Base-by-base conservation (phyloP, 2,888 invertebrate species). In the Esperia sulphurella region DNA sequence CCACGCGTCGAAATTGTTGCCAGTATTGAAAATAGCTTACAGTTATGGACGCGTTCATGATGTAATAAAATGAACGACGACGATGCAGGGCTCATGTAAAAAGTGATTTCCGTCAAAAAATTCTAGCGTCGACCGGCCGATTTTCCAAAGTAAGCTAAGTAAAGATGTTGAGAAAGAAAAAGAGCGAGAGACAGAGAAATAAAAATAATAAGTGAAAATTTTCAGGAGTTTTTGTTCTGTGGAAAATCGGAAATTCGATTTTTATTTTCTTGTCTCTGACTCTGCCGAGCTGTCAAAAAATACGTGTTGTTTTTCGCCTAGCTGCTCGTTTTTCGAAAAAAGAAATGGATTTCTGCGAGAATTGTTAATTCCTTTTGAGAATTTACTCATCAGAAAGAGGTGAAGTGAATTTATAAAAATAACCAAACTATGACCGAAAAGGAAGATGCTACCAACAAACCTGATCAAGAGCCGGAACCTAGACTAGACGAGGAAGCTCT, bases 371-470 rank as follows among this genome's bases (percentile, higher is more conserved):
- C 46, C 35, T 52, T 51, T 63, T 53, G 49, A 38, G 14, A 33
- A 41, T 48, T 14, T 50, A 50, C 43, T 41, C 35, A n/a, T 49
- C 43, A 37, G 13, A 47, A 40, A 44, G 46, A 41, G 46, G 54
- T 42, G 45, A 58, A 48, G 46, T 49, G 44, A 48, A 55, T 53
- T 41, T 53, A 52, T 44, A 59, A 50, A 54, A 52, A 55, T 74
- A 55, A 55, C 55, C 65, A 78, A 89, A 85, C 81, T 89, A 89
- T 89, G 88, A 83, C 88, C 74, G 86, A 88, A 64, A 84, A 81
- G 65, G 84, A 87, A 80, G 84, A 82, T 75, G 77, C 53, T 69
- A 71, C 71, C 63, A 79, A 83, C 71, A 73, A 82, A 75, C 75
- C 85, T 46, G 79, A 79, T 68, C 79, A 77, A 71, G 77, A 86